These are phyloP conservation scores for Leptinotarsa texana DNA, from an alignment of 1,140 invertebrate genomes.

Conservation along the genomic window DNA sequence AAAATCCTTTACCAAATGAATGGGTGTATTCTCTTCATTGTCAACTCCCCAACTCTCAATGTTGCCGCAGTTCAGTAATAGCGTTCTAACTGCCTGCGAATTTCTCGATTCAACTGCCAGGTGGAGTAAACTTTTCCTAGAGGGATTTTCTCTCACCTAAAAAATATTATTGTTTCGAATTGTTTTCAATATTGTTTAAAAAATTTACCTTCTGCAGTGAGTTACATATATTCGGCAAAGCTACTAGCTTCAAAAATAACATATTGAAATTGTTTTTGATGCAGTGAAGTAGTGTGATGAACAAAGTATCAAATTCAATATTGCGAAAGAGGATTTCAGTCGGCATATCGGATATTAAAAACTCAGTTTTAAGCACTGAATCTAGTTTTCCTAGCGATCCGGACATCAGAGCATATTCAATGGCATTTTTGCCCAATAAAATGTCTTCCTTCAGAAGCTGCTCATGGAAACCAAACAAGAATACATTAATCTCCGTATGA, in stretches of 20 bases:
- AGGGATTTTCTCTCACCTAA: background rate
- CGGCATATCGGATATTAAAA: too few species aligned
- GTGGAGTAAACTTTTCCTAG: slow-evolving; percentile 14
- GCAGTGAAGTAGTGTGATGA: background rate
- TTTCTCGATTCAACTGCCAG: background rate
- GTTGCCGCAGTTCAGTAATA: background rate
- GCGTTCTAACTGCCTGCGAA: background rate
- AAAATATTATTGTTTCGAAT: background rate
- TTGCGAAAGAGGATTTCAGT: too few species aligned
- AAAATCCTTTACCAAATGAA: background rate
- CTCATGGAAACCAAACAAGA: too few species aligned
- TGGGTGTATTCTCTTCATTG: slow-evolving; percentile 1
- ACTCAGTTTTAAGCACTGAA: background rate
- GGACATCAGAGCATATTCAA: background rate
- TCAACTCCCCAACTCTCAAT: slow-evolving; percentile 9
- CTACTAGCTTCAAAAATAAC: background rate
- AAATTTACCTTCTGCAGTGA: too few species aligned
- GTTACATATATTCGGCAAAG: too few species aligned
- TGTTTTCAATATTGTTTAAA: too few species aligned
- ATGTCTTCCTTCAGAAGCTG: too few species aligned
- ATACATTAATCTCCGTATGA: too few species aligned
- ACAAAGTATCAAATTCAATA: background rate
- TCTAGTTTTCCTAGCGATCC: background rate
- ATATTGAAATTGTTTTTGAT: background rate
- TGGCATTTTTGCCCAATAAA: background rate